Evolutionary conservation across 2,113 vertebrate species (phyloP).

Genomic region (Carlito syrichta): DNA sequence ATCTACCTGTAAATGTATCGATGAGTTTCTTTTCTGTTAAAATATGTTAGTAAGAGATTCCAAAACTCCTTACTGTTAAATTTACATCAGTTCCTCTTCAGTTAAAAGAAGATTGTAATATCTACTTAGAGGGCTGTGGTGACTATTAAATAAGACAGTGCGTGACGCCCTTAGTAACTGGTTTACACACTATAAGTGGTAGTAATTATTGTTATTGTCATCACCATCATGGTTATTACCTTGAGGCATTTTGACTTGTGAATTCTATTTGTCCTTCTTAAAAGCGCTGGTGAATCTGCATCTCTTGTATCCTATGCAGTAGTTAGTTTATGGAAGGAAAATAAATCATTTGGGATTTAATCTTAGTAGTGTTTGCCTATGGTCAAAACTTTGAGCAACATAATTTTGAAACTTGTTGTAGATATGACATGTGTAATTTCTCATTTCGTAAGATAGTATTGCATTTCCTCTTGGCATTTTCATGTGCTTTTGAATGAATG

Average conservation of each 20-base stretch:
- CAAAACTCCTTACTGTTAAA: not conserved
- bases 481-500: not conserved
- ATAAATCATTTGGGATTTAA: not conserved
- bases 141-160: not conserved
- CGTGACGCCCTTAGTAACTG: not conserved
- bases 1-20: not conserved
- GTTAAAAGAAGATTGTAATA: not conserved
- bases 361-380: not conserved
- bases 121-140: not conserved
- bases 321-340: not conserved
- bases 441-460: not conserved
- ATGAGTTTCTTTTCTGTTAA: not conserved
- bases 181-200: too few relatives aligned
- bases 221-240: not conserved
- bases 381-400: not conserved
- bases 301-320: not conserved
- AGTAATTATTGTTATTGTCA: too few relatives aligned
- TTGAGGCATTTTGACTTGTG: not conserved
- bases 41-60: not conserved
- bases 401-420: slow-evolving; percentile 22
- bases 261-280: not conserved
- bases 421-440: not conserved
- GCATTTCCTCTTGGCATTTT: not conserved
- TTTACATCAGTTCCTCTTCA: not conserved
- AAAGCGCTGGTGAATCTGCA: not conserved